Base-by-base conservation (phyloP, 2,888 invertebrate genomes). In the Chouioia cunea region DNA sequence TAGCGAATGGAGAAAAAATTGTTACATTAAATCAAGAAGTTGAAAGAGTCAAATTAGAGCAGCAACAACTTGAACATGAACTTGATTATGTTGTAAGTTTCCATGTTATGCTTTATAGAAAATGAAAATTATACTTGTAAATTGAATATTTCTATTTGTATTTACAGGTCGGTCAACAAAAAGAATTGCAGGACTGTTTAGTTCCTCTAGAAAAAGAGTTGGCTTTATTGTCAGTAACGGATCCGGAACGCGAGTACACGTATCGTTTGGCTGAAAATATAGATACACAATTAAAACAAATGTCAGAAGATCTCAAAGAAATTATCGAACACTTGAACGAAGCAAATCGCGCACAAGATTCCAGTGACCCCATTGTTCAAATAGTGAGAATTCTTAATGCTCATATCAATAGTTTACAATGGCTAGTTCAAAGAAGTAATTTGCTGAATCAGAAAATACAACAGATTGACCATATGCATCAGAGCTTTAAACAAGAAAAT, bases 321-420 rank as follows among this genome's bases (percentile, higher is more conserved):
- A 95, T 97, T 12, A 96, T 98, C 68, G 96, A 97, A 80, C 95
- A 97, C 83, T 88, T 97, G 43, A 97, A 97, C 83, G 94, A 96
- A 80, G 92, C 93, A 0, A 96, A 94, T 81, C 91, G 93, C 78
- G 90, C 91, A 52, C 92, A 93, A 80, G 94, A 97, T 79, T 90
- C 91, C 52, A 92, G 91, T 75, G 97, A 97, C 86, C 97, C 97
- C 0, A 93, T 97, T 58, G 93, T 94, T 10, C 97, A 97, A 87
- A 95, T 98, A 76, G 93, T 96, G 0, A 93, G 95, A 76, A 97
- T 98, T 75, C 87, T 98, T 3, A 97, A 97, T 87, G 96, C 97
- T 0, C 98, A 98, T 83, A 97, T 97, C 93, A 96, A 96, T 57
- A 96, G 97, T 0, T 88, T 98, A 82, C 96, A 97, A 79, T 97